Evolutionary conservation across 2,888 invertebrate genomes (phyloP).

Genomic region (Acholoe squamosa): DNA sequence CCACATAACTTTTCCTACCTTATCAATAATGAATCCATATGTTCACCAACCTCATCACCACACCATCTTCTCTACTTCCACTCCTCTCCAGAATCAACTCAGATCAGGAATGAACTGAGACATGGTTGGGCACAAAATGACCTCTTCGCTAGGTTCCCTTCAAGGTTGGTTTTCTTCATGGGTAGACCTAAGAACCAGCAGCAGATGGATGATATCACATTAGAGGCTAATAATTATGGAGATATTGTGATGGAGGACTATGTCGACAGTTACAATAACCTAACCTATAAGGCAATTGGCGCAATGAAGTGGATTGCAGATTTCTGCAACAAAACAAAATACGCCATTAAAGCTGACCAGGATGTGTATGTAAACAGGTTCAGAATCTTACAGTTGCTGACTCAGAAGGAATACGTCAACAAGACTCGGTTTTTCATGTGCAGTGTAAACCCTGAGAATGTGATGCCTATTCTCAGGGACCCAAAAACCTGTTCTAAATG

Average conservation of each 20-base stretch:
- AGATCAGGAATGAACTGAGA: background rate
- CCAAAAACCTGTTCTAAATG: constrained; percentile 22
- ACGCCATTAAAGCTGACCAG: constrained; percentile 48
- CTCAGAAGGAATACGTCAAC: background rate
- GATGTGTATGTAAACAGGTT: constrained; percentile 53
- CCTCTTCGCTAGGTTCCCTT: background rate
- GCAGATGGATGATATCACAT: background rate
- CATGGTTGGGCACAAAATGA: constrained; percentile 47
- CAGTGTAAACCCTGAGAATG: background rate
- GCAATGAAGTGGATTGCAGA: constrained; percentile 39
- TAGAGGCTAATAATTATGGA: background rate
- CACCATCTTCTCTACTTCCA: constrained; percentile 40
- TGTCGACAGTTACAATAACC: constrained; percentile 39
- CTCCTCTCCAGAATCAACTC: background rate
- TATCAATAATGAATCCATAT: constrained; percentile 48
- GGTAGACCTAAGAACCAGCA: background rate
- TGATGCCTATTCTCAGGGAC: constrained; percentile 21
- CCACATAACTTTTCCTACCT: constrained; percentile 48
- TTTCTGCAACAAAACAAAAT: constrained; percentile 26
- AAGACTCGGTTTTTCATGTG: constrained; percentile 3
- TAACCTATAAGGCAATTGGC: constrained; percentile 34
- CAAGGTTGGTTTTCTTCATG: constrained; percentile 53
- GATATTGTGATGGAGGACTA: constrained; percentile 58
- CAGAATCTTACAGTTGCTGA: background rate
- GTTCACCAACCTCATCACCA: background rate